phyloP scores from a whole-genome alignment of 2,888 invertebrate species.

The Dendrolimus houi region DNA sequence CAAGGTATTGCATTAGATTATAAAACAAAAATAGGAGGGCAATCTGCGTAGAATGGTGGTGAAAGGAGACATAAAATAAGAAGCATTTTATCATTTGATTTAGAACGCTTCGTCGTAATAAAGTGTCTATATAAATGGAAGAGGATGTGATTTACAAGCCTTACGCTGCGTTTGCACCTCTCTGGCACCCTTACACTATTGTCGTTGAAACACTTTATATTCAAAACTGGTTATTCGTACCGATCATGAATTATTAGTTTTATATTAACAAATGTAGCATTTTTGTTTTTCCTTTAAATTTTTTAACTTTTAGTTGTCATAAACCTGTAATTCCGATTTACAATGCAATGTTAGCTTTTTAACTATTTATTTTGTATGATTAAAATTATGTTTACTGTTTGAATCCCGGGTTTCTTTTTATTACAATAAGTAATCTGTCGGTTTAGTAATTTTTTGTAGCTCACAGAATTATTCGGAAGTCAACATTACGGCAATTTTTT shows the following conservation, averaged over 20 bases:
- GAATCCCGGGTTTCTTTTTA: no score
- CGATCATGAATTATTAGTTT: not conserved
- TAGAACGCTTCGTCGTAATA: conserved; percentile 70
- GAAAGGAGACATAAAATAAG: conserved; percentile 69
- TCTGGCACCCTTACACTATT: conserved; percentile 1
- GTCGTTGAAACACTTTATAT: conserved; percentile 4
- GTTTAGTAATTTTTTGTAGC: no score
- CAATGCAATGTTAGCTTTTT: no score
- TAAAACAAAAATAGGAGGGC: conserved; percentile 21
- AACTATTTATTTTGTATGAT: no score
- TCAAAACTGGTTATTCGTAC: not conserved
- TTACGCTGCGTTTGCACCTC: conserved; percentile 58
- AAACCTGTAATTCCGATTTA: no score
- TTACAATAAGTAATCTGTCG: no score
- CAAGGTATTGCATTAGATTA: conserved; percentile 77
- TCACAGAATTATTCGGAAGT: no score
- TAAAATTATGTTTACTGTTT: no score
- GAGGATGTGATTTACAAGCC: conserved; percentile 66
- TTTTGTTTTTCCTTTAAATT: no score
- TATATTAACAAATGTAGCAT: no score
- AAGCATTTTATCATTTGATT: conserved; percentile 75
- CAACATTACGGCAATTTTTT: no score
- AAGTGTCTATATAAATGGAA: conserved; percentile 73
- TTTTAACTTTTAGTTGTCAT: no score
- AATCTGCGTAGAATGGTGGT: conserved; percentile 51